These are phyloP conservation scores for Megastigmus dorsalis DNA, from an alignment of 2,888 invertebrate genomes.

Conservation along the genomic window DNA sequence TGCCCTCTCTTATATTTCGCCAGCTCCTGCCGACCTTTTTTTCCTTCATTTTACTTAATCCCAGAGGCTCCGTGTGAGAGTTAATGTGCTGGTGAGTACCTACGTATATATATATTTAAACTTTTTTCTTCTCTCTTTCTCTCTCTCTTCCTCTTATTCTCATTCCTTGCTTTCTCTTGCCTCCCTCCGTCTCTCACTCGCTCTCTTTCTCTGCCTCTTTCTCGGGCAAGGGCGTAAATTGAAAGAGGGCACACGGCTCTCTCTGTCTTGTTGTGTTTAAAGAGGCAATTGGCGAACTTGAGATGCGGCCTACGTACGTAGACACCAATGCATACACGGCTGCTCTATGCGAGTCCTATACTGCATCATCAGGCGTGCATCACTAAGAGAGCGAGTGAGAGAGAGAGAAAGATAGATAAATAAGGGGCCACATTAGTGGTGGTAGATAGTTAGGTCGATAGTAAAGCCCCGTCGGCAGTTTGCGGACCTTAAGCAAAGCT, in stretches of 20 bases:
- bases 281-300: slow-evolving; percentile 73
- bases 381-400: background rate
- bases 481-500: slow-evolving; percentile 55
- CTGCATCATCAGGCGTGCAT: no score
- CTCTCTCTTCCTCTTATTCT: background rate
- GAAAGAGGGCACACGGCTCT: slow-evolving; percentile 70
- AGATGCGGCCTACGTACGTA: slow-evolving; percentile 71
- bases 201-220: slow-evolving; percentile 26
- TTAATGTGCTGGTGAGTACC: no score
- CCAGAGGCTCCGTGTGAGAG: background rate
- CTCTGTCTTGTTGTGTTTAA: slow-evolving; percentile 72
- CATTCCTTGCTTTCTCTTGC: background rate
- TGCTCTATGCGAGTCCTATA: no score
- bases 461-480: slow-evolving; percentile 61
- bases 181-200: background rate
- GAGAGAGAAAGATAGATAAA: slow-evolving; percentile 22
- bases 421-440: slow-evolving; percentile 60
- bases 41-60: background rate
- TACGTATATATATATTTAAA: no score
- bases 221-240: slow-evolving; percentile 64
- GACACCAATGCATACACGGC: background rate
- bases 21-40: background rate
- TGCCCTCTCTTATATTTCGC: no score
- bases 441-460: slow-evolving; percentile 71
- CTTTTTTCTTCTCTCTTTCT: background rate